Conservation (phyloP, 2,888 invertebrate species). For the Bugulina stolonifera region DNA sequence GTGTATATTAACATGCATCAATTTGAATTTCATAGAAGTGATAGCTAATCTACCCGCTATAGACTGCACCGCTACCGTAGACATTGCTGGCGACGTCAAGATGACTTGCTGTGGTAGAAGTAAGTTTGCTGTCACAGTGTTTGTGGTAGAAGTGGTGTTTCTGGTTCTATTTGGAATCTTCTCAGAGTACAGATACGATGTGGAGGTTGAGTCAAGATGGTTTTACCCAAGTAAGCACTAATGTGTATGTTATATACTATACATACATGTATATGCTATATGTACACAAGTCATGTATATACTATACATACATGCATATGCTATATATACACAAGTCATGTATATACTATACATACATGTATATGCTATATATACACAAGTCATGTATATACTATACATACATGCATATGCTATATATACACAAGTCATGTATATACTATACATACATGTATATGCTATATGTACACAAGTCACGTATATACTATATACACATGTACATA, state of each 20-base stretch:
- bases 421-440: background rate
- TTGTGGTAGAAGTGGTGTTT: background rate
- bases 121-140: conserved; percentile 8
- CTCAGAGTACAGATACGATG: conserved; percentile 8
- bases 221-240: conserved; percentile 24
- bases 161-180: conserved; percentile 24
- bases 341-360: background rate
- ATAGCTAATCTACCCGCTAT: too few relatives aligned
- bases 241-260: background rate
- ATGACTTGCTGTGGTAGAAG: conserved; percentile 5
- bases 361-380: background rate
- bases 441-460: too few relatives aligned
- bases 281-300: background rate
- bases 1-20: too few relatives aligned
- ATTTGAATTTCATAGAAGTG: too few relatives aligned
- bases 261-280: background rate
- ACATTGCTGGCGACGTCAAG: too few relatives aligned
- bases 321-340: background rate
- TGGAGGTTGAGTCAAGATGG: background rate
- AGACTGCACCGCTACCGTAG: too few relatives aligned
- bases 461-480: too few relatives aligned
- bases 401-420: background rate
- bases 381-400: background rate
- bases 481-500: too few relatives aligned
- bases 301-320: background rate